Evolutionary conservation across 2,113 vertebrate species (phyloP).

Genomic region (Oenanthe oenanthe): DNA sequence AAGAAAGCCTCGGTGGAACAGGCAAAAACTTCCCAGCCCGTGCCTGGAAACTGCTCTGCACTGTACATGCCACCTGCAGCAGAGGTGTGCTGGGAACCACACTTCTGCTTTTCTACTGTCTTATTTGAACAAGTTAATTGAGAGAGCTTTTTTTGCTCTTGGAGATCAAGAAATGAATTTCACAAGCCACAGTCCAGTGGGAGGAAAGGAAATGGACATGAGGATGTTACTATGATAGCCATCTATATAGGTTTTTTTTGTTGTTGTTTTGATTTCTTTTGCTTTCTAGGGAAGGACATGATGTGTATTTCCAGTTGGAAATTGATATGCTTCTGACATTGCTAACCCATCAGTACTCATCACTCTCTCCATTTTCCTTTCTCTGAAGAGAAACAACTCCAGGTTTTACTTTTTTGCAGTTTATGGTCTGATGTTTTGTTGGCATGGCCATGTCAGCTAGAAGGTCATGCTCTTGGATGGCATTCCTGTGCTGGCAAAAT

Average conservation of each 20-base stretch:
- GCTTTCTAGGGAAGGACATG: not conserved
- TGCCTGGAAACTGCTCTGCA: not conserved
- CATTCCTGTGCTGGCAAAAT: not conserved
- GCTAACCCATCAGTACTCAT: not conserved
- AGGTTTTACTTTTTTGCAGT: not conserved
- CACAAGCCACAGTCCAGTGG: not conserved
- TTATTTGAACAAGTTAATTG: not conserved
- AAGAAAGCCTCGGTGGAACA: not conserved
- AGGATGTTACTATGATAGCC: not conserved
- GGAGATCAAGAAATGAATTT: not conserved
- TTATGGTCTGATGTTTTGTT: not conserved
- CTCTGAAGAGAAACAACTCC: not conserved
- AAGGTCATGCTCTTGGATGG: not conserved
- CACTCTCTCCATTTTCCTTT: not conserved
- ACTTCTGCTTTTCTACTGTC: not conserved
- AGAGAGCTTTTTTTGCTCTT: not conserved
- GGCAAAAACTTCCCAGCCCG: not conserved
- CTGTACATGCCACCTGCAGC: not conserved
- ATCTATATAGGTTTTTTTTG: not conserved
- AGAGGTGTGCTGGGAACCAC: not conserved
- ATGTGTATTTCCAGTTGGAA: not conserved
- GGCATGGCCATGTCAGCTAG: not conserved
- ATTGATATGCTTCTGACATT: not conserved
- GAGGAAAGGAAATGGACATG: not conserved
- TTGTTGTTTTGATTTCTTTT: not conserved